phyloP scores from a whole-genome alignment of 2,113 vertebrate genomes.

The Takifugu flavidus region DNA sequence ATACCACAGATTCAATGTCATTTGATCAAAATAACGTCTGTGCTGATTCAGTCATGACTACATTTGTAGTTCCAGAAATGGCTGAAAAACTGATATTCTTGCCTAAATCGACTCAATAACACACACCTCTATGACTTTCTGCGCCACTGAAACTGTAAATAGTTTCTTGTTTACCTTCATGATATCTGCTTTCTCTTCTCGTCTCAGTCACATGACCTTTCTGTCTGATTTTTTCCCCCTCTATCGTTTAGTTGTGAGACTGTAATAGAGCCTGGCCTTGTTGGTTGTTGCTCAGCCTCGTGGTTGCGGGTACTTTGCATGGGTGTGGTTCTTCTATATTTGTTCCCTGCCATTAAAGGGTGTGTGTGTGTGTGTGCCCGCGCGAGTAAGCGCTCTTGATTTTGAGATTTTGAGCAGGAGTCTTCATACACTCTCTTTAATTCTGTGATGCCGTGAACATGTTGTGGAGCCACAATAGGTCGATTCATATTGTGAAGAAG shows the following conservation, averaged over 20 bases:
- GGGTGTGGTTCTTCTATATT: constrained; percentile 64
- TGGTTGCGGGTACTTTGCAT: constrained; percentile 41
- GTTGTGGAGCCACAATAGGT: constrained; percentile 23
- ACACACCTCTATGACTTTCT: background rate
- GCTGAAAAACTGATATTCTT: constrained; percentile 20
- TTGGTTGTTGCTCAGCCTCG: constrained; percentile 60
- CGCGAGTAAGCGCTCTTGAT: constrained; percentile 24
- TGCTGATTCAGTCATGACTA: too few species aligned
- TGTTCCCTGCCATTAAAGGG: constrained; percentile 47
- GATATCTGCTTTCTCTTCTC: background rate
- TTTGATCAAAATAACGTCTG: background rate
- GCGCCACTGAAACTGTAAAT: background rate
- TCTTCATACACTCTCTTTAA: constrained; percentile 11
- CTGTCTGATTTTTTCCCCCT: constrained; percentile 11
- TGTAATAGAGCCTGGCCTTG: constrained; percentile 31
- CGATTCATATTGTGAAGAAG: constrained; percentile 11
- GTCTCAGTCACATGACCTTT: background rate
- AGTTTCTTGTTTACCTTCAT: background rate
- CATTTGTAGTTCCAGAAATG: constrained; percentile 42
- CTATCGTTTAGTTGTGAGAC: constrained; percentile 26
- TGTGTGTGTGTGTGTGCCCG: constrained; percentile 11
- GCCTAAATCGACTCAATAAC: background rate
- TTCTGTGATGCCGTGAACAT: constrained; percentile 19
- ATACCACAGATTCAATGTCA: too few species aligned
- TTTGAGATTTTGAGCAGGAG: constrained; percentile 14